Percentiles rank a stretch among this genome's conserved stretches.
Evolutionary conservation across 2,113 vertebrate genomes (phyloP).

Genomic region (Corydoras sp.): DNA sequence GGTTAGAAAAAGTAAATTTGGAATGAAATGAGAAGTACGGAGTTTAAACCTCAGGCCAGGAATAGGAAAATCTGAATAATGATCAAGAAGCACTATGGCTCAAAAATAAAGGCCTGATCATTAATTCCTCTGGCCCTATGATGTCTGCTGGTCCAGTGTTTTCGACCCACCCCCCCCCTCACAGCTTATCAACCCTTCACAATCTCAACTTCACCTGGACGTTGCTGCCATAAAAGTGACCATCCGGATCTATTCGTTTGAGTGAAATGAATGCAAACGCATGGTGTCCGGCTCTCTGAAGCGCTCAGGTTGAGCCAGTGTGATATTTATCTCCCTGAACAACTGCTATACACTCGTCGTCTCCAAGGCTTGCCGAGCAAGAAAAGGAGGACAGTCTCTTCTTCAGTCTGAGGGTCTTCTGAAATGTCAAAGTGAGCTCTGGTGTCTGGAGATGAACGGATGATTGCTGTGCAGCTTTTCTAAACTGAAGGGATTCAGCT

Average conservation of each 20-base stretch:
- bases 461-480: too few relatives aligned
- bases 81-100: constrained; percentile 3
- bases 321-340: background rate
- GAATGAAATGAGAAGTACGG: constrained; percentile 70
- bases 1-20: constrained; percentile 66
- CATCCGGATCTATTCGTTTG: background rate
- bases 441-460: too few relatives aligned
- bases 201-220: background rate
- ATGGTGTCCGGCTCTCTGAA: too few relatives aligned
- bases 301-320: background rate
- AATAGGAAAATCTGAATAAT: constrained; percentile 8
- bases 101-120: constrained; percentile 7
- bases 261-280: background rate
- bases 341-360: background rate
- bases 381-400: constrained; percentile 37
- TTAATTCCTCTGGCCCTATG: background rate
- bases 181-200: background rate
- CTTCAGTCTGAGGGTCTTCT: constrained; percentile 7
- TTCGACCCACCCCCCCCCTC: constrained; percentile 2
- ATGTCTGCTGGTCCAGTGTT: constrained; percentile 44
- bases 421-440: constrained; percentile 32
- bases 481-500: too few relatives aligned
- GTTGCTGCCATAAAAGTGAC: background rate
- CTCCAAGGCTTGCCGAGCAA: background rate
- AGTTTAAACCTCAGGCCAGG: constrained; percentile 46